Evolutionary conservation across 2,797 vertebrate species (phyloP).

Genomic region (Neopelma chrysocephalum): DNA sequence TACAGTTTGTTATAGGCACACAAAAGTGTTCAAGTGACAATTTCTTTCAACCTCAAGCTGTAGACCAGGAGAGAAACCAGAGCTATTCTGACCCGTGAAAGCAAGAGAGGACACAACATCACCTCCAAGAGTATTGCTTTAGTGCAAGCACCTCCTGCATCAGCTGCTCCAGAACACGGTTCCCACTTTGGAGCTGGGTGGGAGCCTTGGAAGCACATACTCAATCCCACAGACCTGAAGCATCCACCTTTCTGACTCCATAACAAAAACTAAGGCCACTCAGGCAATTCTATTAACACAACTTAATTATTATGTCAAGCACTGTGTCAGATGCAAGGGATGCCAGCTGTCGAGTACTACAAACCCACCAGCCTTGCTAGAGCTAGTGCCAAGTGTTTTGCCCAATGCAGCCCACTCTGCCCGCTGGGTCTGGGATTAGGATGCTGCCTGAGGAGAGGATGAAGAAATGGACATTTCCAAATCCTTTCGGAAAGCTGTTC

Average conservation of each 20-base stretch:
- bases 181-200: neutral
- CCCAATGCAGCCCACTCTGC: neutral
- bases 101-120: neutral
- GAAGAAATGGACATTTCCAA: neutral
- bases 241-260: neutral
- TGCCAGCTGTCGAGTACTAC: neutral
- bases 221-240: neutral
- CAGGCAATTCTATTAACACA: neutral
- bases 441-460: neutral
- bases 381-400: neutral
- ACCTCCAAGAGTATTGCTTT: neutral
- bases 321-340: neutral
- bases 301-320: neutral
- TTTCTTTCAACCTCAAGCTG: neutral
- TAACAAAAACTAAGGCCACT: neutral
- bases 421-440: neutral
- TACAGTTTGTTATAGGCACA: neutral
- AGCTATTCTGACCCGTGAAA: neutral
- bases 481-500: neutral
- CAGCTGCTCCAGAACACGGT: accelerated
- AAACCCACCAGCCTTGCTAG: neutral
- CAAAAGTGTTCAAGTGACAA: neutral
- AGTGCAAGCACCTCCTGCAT: neutral
- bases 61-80: neutral
- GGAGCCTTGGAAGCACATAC: neutral